Evolutionary conservation across 1,140 invertebrate species (phyloP), one percentile per base, ranked within the genome.

Genomic region (Ceratoteleas bidentatus): DNA sequence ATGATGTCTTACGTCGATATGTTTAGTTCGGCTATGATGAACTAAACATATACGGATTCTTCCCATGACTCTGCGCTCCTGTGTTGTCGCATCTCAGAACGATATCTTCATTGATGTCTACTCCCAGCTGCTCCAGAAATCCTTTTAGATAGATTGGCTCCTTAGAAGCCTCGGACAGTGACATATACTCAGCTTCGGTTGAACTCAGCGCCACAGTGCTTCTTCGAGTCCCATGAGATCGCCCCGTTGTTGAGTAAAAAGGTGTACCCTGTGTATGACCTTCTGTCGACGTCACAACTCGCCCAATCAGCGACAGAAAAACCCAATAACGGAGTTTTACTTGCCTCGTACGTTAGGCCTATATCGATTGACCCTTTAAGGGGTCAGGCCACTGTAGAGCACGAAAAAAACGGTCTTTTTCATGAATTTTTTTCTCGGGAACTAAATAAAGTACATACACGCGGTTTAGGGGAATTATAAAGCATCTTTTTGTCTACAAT

Each of bases 31-130:
- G 10, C 43, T 45, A 10, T 45, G 43, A 45, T 45, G 43, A 11
- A 45, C 43, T 11, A n/a, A n/a, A n/a, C n/a, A n/a, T n/a, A n/a
- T n/a, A n/a, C n/a, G n/a, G 43, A 13, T 45, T 45, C n/a, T 45
- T 45, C 43, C 43, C 43, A n/a, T 10, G 43, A 45, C 43, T 45
- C 43, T 45, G 43, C 43, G 43, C 43, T 45, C 43, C 43, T n/a
- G n/a, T 8, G 43, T 45, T 45, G 43, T 45, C 43, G n/a, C 43
- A 45, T 13, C n/a, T 45, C 8, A 45, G 43, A 13, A 45, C n/a
- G 43, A 13, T 45, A 3, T 45, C 43, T 45, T 45, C 43, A n/a
- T 7, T 45, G 10, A 45, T 45, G 4, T 10, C 43, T 4, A 45
- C 43, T 45, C 43, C 47, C 47, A 50, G n/a, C n/a, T 50, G 6